These are phyloP conservation scores for Epinephelus malabaricus DNA, from an alignment of 2,797 vertebrate genomes.

Conservation along the genomic window DNA sequence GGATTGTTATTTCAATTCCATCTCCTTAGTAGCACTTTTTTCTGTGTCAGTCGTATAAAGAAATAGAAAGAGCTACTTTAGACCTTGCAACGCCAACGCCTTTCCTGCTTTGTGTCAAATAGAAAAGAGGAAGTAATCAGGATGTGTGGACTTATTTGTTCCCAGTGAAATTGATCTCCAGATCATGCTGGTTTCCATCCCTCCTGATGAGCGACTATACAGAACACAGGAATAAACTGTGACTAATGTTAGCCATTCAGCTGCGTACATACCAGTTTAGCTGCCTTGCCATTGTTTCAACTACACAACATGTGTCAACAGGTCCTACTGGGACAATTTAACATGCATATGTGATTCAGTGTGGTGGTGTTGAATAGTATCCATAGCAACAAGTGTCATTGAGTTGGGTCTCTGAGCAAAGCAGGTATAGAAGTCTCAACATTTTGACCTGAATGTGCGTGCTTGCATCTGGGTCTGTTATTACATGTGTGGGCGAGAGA, in stretches of 20 bases:
- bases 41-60: too few species aligned
- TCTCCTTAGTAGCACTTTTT: background rate
- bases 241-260: too few species aligned
- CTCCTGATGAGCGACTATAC: background rate
- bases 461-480: background rate
- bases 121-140: slow-evolving; percentile 3
- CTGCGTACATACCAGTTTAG: background rate
- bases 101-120: background rate
- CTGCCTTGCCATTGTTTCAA: background rate
- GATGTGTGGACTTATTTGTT: background rate
- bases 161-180: background rate
- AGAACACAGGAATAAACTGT: background rate
- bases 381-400: slow-evolving; percentile 21
- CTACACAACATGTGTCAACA: background rate
- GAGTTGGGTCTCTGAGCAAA: background rate
- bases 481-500: slow-evolving; percentile 5
- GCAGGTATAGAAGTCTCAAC: background rate
- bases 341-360: slow-evolving; percentile 8
- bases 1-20: background rate
- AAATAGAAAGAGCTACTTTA: background rate
- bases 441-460: slow-evolving; percentile 2
- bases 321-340: background rate
- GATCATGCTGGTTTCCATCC: background rate
- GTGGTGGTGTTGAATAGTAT: slow-evolving; percentile 5
- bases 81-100: background rate